phyloP scores from a whole-genome alignment of 1,140 invertebrate species.

The Drosophila pruinosa region DNA sequence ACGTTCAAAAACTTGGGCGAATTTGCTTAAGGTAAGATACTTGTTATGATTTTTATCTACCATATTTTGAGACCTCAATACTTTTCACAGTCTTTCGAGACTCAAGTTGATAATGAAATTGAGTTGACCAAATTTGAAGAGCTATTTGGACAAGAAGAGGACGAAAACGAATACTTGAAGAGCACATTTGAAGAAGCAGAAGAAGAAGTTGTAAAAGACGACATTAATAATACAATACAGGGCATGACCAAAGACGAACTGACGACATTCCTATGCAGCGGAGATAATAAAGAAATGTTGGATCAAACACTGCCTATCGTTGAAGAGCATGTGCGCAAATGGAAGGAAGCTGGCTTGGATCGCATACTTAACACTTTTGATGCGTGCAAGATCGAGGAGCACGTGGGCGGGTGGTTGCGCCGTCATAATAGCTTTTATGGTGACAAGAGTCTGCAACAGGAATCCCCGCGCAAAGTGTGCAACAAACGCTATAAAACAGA shows the following conservation, averaged over 20 bases:
- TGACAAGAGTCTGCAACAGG: background rate
- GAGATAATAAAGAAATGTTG: constrained; percentile 52
- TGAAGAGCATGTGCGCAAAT: constrained; percentile 66
- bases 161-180: background rate
- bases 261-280: constrained; percentile 38
- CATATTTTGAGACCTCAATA: background rate
- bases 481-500: background rate
- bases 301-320: constrained; percentile 69
- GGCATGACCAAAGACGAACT: constrained; percentile 44
- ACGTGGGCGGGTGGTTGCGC: constrained; percentile 67
- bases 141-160: constrained; percentile 10
- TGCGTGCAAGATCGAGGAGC: constrained; percentile 60
- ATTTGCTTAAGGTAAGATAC: constrained; percentile 32
- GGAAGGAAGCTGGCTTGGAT: constrained; percentile 64
- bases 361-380: constrained; percentile 71
- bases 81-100: no score
- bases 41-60: background rate
- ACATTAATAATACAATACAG: constrained; percentile 26
- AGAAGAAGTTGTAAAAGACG: constrained; percentile 11
- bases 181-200: constrained; percentile 30
- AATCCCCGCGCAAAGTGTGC: background rate
- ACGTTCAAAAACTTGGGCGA: constrained; percentile 59
- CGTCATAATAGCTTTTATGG: constrained; percentile 55
- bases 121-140: constrained; percentile 37
- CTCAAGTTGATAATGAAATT: constrained; percentile 12